Conservation (phyloP, 2,888 invertebrate genomes). For the Lepidonotus clava region DNA sequence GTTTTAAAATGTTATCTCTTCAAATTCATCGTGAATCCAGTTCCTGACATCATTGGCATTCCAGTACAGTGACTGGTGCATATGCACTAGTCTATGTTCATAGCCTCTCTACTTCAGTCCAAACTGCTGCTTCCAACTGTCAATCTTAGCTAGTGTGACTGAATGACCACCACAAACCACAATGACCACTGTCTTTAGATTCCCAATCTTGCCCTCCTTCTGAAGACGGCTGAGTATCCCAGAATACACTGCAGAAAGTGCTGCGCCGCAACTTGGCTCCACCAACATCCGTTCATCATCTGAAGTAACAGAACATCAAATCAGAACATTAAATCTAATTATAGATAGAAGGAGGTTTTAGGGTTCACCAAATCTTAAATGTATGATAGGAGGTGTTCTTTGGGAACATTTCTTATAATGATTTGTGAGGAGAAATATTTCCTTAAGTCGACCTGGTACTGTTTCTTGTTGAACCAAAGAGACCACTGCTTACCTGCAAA, state of each 20-base stretch:
- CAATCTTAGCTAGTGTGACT: slow-evolving; percentile 83
- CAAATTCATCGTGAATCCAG: too few relatives aligned
- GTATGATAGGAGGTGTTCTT: too few relatives aligned
- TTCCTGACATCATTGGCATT: too few relatives aligned
- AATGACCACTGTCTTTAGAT: slow-evolving; percentile 78
- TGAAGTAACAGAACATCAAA: too few relatives aligned
- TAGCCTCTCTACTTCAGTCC: slow-evolving; percentile 39
- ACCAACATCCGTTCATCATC: slow-evolving; percentile 82
- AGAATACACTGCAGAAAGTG: slow-evolving; percentile 81
- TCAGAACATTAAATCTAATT: not conserved
- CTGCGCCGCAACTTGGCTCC: slow-evolving; percentile 82
- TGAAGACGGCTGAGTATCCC: slow-evolving; percentile 75
- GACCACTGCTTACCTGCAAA: slow-evolving; percentile 81
- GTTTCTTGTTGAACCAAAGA: too few relatives aligned
- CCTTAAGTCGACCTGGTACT: too few relatives aligned
- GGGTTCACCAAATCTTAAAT: too few relatives aligned
- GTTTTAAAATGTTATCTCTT: too few relatives aligned
- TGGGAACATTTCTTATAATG: too few relatives aligned
- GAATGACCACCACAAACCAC: slow-evolving; percentile 83
- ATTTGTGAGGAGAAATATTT: too few relatives aligned
- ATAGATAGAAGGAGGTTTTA: not conserved
- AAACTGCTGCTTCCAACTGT: slow-evolving; percentile 80
- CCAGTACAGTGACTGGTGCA: too few relatives aligned
- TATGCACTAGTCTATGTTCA: too few relatives aligned
- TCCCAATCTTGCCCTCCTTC: slow-evolving; percentile 70